Evolutionary conservation across 2,113 vertebrate species (phyloP).

Genomic region (Zeus faber): DNA sequence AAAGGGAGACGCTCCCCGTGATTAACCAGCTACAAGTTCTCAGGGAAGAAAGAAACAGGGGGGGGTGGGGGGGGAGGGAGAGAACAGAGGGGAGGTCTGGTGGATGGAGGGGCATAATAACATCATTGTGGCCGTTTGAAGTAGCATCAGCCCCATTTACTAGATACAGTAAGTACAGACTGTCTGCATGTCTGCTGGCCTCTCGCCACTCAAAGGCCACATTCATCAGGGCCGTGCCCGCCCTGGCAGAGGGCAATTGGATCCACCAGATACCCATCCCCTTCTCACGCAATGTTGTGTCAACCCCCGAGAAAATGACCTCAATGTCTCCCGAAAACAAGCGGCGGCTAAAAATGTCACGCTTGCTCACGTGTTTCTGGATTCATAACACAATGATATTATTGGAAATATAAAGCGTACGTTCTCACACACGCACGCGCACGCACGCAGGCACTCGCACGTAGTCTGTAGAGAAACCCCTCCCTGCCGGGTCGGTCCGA

Average conservation of each 20-base stretch:
- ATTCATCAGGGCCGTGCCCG: constrained; percentile 70
- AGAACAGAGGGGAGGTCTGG: constrained; percentile 4
- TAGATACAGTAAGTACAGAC: constrained; percentile 68
- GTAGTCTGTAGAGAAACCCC: too few relatives aligned
- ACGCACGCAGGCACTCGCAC: background rate
- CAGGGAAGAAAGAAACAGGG: background rate
- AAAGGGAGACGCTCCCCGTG: too few relatives aligned
- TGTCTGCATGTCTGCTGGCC: constrained; percentile 65
- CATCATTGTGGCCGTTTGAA: constrained; percentile 74
- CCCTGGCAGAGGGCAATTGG: constrained; percentile 69
- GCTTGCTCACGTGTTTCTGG: constrained; percentile 58
- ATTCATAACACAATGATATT: constrained; percentile 44
- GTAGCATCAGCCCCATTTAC: constrained; percentile 69
- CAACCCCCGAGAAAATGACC: constrained; percentile 66
- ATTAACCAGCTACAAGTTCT: too few relatives aligned
- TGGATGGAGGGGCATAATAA: constrained; percentile 58
- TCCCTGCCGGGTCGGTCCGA: too few relatives aligned
- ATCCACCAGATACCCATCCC: constrained; percentile 67
- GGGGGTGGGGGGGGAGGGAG: constrained; percentile 26
- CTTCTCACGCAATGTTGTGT: constrained; percentile 76
- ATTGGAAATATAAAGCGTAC: constrained; percentile 35
- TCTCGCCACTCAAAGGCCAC: constrained; percentile 74
- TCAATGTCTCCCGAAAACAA: constrained; percentile 65
- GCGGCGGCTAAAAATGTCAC: constrained; percentile 59
- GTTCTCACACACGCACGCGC: constrained; percentile 8